Evolutionary conservation across 2,888 invertebrate genomes (phyloP).

Genomic region (Eupithecia exiguata): DNA sequence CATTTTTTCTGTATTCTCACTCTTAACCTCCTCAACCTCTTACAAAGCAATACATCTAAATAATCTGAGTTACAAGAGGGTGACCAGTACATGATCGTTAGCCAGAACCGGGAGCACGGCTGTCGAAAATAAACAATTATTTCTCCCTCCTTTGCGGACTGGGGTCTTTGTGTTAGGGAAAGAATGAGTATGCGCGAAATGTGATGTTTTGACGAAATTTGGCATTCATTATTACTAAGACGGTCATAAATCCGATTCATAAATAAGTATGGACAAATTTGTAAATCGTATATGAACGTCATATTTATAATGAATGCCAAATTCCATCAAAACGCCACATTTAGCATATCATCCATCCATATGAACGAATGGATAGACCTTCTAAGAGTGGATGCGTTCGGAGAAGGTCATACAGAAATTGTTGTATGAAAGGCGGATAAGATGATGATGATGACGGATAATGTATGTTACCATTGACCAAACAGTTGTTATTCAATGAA

Average conservation of each 20-base stretch:
- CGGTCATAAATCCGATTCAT: background rate
- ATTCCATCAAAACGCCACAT: too few relatives aligned
- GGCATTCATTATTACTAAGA: background rate
- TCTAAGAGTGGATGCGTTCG: background rate
- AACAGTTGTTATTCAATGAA: background rate
- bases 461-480: background rate
- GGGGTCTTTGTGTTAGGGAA: constrained; percentile 55
- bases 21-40: constrained; percentile 21
- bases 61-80: constrained; percentile 50
- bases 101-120: constrained; percentile 57
- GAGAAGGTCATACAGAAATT: background rate
- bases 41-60: constrained; percentile 51
- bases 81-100: constrained; percentile 59
- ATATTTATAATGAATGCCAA: too few relatives aligned
- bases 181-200: constrained; percentile 52
- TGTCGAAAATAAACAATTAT: constrained; percentile 83
- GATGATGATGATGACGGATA: background rate
- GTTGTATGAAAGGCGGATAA: background rate
- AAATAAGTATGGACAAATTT: background rate
- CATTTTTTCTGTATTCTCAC: background rate
- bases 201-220: constrained; percentile 3
- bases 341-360: too few relatives aligned
- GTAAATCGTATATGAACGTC: too few relatives aligned
- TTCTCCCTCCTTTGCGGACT: constrained; percentile 62
- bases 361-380: background rate